Percentiles rank a stretch among this genome's conserved stretches.
phyloP scores from a whole-genome alignment of 2,113 vertebrate genomes.

The Lepisosteus oculatus region DNA sequence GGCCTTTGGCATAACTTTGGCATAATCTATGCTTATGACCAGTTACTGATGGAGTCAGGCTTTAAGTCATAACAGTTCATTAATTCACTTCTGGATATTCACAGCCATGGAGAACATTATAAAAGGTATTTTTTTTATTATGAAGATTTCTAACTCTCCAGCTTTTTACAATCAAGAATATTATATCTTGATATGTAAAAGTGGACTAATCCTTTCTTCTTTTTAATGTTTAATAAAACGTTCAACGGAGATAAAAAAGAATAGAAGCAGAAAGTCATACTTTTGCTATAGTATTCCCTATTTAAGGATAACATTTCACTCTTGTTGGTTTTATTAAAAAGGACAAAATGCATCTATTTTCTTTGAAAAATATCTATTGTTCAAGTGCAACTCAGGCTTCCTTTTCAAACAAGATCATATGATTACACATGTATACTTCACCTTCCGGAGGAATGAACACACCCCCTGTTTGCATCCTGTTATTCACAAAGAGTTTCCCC shows the following conservation, averaged over 20 bases:
- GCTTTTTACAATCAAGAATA: no score
- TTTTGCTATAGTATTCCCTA: no score
- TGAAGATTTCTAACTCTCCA: no score
- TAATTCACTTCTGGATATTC: no score
- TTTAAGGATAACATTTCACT: not conserved
- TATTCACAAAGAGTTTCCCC: constrained; percentile 73
- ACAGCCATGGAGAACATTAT: no score
- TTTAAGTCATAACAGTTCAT: no score
- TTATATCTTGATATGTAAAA: no score
- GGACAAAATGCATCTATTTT: constrained; percentile 68
- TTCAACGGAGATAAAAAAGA: no score
- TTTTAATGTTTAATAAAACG: no score
- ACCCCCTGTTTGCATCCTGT: constrained; percentile 79
- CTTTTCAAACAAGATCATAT: constrained; percentile 74
- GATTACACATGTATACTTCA: constrained; percentile 77
- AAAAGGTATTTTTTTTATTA: no score
- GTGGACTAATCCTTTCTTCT: no score
- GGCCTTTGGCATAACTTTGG: not conserved
- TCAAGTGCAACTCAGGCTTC: constrained; percentile 71
- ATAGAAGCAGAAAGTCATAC: no score
- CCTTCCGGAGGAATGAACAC: constrained; percentile 83
- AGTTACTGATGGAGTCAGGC: not conserved
- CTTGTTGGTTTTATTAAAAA: constrained; percentile 49
- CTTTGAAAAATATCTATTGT: constrained; percentile 78
- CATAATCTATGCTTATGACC: not conserved